Conservation (phyloP, 2,888 invertebrate genomes). For the Taenaris catops region DNA sequence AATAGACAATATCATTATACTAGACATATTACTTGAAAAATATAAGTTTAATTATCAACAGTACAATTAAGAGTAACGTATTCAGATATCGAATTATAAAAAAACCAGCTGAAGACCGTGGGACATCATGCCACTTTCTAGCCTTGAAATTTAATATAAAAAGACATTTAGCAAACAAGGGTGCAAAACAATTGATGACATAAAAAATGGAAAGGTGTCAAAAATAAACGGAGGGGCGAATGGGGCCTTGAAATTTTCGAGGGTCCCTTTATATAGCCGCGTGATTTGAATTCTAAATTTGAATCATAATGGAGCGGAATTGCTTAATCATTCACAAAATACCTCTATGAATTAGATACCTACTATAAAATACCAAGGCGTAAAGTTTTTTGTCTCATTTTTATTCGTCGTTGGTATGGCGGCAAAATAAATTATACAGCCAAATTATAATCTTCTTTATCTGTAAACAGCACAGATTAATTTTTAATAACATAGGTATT, state of each 20-base stretch:
- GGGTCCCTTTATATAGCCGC: constrained; percentile 15
- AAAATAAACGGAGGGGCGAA: constrained; percentile 29
- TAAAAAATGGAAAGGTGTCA: constrained; percentile 38
- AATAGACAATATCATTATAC: too few relatives aligned
- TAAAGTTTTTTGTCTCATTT: neutral
- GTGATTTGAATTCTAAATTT: constrained; percentile 18
- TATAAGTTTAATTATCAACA: too few relatives aligned
- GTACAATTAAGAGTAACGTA: too few relatives aligned
- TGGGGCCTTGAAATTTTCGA: constrained; percentile 26
- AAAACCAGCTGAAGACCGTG: constrained; percentile 38
- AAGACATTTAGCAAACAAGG: constrained; percentile 50
- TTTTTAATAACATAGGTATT: too few relatives aligned
- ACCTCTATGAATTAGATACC: constrained; percentile 11
- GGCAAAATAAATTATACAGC: constrained; percentile 4
- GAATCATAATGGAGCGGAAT: constrained; percentile 22
- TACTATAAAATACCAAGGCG: neutral
- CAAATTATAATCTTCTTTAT: constrained; percentile 4
- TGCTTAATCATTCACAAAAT: constrained; percentile 21
- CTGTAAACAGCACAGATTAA: constrained; percentile 5
- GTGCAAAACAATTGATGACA: constrained; percentile 31
- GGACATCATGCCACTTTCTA: constrained; percentile 32
- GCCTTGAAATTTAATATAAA: constrained; percentile 43
- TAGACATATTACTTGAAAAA: too few relatives aligned
- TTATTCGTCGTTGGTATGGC: constrained; percentile 1
- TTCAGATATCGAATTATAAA: too few relatives aligned